phyloP scores from a whole-genome alignment of 2,888 invertebrate genomes.

The Matsumyia berberina region DNA sequence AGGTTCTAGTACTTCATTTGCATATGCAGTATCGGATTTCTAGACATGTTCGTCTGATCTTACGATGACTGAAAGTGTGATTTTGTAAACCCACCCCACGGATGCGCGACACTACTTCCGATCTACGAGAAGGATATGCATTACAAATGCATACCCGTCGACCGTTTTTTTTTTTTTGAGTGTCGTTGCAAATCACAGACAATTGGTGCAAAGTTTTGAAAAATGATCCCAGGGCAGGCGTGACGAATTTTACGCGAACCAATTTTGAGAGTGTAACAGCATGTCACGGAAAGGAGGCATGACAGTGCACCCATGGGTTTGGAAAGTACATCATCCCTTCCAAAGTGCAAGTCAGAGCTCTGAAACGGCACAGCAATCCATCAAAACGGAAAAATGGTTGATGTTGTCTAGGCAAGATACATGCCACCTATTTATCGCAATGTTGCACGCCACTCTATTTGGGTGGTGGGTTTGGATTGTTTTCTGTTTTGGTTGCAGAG shows the following conservation, averaged over 20 bases:
- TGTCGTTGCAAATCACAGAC: slow-evolving; percentile 45
- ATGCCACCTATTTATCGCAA: slow-evolving; percentile 10
- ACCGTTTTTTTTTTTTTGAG: slow-evolving; percentile 27
- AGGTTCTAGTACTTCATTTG: slow-evolving; percentile 59
- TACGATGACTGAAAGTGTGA: slow-evolving; percentile 9
- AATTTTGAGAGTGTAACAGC: slow-evolving; percentile 38
- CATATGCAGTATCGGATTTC: slow-evolving; percentile 69
- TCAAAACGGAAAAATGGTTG: slow-evolving; percentile 47
- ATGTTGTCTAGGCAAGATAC: slow-evolving; percentile 31
- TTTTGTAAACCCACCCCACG: slow-evolving; percentile 23
- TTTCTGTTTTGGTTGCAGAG: slow-evolving; percentile 52
- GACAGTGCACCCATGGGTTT: slow-evolving; percentile 39
- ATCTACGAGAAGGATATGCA: slow-evolving; percentile 41
- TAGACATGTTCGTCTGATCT: slow-evolving; percentile 12
- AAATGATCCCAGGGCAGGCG: slow-evolving; percentile 52
- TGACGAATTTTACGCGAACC: slow-evolving; percentile 62
- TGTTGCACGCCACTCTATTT: slow-evolving; percentile 44
- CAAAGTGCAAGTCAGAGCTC: slow-evolving; percentile 2
- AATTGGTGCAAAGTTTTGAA: slow-evolving; percentile 51
- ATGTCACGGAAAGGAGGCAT: slow-evolving; percentile 43
- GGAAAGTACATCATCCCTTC: slow-evolving; percentile 45
- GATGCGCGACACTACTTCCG: slow-evolving; percentile 40
- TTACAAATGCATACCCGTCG: slow-evolving; percentile 32
- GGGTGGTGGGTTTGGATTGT: slow-evolving; percentile 58
- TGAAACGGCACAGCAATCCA: slow-evolving; percentile 55